These are phyloP conservation scores for Lymantria monacha DNA, from an alignment of 2,888 invertebrate species.

Conservation along the genomic window DNA sequence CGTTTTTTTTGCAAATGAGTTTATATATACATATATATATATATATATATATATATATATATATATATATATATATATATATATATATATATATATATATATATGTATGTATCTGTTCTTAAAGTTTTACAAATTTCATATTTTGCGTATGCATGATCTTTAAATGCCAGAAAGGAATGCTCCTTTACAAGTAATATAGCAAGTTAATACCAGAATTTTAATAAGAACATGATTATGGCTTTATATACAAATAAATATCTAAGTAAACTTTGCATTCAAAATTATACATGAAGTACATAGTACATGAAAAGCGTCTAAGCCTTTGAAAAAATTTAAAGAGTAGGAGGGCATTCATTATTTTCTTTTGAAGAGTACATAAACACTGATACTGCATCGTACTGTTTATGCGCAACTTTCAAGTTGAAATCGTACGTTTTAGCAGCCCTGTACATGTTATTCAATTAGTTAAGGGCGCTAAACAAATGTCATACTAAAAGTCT, in stretches of 20 bases:
- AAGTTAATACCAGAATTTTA: slow-evolving; percentile 18
- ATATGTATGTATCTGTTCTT: slow-evolving; percentile 1
- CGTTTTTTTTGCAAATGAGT: no score
- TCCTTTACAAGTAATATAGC: slow-evolving; percentile 1
- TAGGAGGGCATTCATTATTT: slow-evolving; percentile 23
- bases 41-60: no score
- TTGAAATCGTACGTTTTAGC: no score
- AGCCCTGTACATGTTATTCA: no score
- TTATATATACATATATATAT: no score
- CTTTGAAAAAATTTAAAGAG: slow-evolving; percentile 27
- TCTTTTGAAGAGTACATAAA: slow-evolving; percentile 19
- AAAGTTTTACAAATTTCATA: slow-evolving; percentile 4
- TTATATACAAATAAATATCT: slow-evolving; percentile 22
- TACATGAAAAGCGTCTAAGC: slow-evolving; percentile 23
- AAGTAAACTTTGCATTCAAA: slow-evolving; percentile 29
- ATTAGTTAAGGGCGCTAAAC: no score
- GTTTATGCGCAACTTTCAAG: neutral
- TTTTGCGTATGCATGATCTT: slow-evolving; percentile 19
- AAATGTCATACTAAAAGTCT: no score
- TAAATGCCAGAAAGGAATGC: slow-evolving; percentile 17
- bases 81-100: no score
- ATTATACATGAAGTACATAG: slow-evolving; percentile 26
- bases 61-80: no score
- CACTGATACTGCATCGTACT: slow-evolving; percentile 16
- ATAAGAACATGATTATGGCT: slow-evolving; percentile 25